A percentile compares a stretch with the other conserved stretches of the same genome.
phyloP scores from a whole-genome alignment of 2,113 vertebrate species.

The Hymenochirus boettgeri region DNA sequence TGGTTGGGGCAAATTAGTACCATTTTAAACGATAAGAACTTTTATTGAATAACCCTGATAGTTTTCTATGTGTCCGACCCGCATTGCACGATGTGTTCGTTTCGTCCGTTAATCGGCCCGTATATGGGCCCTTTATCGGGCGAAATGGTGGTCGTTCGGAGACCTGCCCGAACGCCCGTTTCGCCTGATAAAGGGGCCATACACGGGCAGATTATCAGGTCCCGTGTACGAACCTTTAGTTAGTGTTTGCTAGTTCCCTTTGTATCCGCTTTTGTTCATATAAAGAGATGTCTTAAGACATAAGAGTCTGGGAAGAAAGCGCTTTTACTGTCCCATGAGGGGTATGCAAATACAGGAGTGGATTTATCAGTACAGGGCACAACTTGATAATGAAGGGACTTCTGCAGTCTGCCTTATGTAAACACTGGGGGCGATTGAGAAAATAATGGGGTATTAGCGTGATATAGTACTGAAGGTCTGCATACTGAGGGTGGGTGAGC shows the following conservation, averaged over 20 bases:
- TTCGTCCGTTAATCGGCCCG: too few species aligned
- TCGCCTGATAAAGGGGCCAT: too few species aligned
- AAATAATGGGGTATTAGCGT: background rate
- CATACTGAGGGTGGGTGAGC: conserved; percentile 21
- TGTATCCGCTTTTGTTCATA: conserved; percentile 25
- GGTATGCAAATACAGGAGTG: conserved; percentile 3
- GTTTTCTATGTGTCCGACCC: too few species aligned
- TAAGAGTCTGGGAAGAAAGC: conserved; percentile 11
- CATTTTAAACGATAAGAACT: too few species aligned
- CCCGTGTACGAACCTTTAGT: too few species aligned
- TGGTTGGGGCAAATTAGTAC: too few species aligned
- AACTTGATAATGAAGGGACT: background rate
- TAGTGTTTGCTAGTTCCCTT: background rate
- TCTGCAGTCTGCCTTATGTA: background rate
- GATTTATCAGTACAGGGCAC: conserved; percentile 4
- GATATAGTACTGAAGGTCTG: conserved; percentile 8
- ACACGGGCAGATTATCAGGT: too few species aligned
- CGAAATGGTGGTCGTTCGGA: too few species aligned
- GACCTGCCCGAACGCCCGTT: too few species aligned
- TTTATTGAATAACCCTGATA: too few species aligned
- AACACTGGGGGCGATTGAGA: background rate
- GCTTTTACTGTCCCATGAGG: conserved; percentile 6
- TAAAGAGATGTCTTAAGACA: conserved; percentile 24
- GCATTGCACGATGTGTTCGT: too few species aligned
- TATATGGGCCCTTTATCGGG: too few species aligned